Percentiles rank a stretch among this genome's conserved stretches.
Conservation (phyloP, 2,888 invertebrate genomes). For the Troides helena region DNA sequence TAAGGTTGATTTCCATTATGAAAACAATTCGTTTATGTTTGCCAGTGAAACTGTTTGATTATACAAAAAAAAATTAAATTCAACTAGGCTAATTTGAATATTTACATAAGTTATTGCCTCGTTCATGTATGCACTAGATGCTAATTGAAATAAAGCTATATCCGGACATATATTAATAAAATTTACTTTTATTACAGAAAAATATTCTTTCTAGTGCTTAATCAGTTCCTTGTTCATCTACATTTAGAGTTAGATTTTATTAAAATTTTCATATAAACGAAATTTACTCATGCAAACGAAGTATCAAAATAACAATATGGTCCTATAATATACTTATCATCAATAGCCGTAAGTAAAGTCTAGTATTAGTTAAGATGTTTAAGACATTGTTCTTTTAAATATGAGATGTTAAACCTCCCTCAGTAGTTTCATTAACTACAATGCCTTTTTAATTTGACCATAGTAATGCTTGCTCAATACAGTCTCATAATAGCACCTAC, state of each 20-base stretch:
- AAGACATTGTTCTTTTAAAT: too few species aligned
- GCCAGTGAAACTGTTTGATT: background rate
- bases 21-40: background rate
- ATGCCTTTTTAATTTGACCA: too few species aligned
- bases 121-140: background rate
- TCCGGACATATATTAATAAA: background rate
- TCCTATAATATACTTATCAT: too few species aligned
- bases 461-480: too few species aligned
- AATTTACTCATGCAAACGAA: too few species aligned
- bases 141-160: background rate
- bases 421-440: too few species aligned
- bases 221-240: background rate
- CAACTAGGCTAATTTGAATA: background rate
- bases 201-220: background rate
- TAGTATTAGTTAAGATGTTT: too few species aligned
- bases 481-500: too few species aligned
- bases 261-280: too few species aligned
- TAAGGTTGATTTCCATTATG: background rate
- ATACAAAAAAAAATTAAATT: constrained; percentile 2
- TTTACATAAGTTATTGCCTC: background rate
- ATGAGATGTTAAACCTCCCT: too few species aligned
- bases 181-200: background rate
- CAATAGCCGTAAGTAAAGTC: too few species aligned
- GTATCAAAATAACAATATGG: too few species aligned
- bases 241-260: background rate